phyloP scores from a whole-genome alignment of 2,888 invertebrate species.

The Dichetophora obliterata region DNA sequence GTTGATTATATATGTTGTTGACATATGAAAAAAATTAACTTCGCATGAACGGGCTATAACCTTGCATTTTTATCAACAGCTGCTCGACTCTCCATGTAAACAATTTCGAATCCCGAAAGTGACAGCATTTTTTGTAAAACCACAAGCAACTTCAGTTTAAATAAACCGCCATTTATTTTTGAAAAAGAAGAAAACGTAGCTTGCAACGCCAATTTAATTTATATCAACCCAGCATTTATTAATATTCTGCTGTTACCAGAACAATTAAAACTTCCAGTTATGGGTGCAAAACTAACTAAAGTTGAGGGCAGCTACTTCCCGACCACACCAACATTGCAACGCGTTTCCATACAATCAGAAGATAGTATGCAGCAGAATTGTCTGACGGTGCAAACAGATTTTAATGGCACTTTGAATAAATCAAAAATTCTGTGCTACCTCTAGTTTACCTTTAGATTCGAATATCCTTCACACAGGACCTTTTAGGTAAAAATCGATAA shows the following conservation, averaged over 20 bases:
- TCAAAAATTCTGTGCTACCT: too few relatives aligned
- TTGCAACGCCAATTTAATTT: background rate
- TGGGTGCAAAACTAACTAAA: constrained; percentile 64
- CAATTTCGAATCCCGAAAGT: constrained; percentile 6
- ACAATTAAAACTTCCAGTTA: constrained; percentile 39
- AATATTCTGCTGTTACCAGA: background rate
- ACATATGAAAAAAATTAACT: too few relatives aligned
- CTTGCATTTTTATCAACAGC: too few relatives aligned
- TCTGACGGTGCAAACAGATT: constrained; percentile 35
- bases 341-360: background rate
- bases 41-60: too few relatives aligned
- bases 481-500: too few relatives aligned
- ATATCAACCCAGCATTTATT: background rate
- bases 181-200: background rate
- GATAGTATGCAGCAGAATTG: background rate
- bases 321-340: constrained; percentile 52
- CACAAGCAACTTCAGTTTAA: constrained; percentile 18
- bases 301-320: constrained; percentile 58
- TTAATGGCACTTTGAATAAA: constrained; percentile 6
- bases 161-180: constrained; percentile 33
- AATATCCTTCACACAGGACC: too few relatives aligned
- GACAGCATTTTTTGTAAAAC: background rate
- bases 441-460: too few relatives aligned
- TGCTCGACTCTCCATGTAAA: constrained; percentile 24
- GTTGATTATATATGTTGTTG: too few relatives aligned